phyloP scores from a whole-genome alignment of 2,113 vertebrate species.

The Phyllopteryx taeniolatus region DNA sequence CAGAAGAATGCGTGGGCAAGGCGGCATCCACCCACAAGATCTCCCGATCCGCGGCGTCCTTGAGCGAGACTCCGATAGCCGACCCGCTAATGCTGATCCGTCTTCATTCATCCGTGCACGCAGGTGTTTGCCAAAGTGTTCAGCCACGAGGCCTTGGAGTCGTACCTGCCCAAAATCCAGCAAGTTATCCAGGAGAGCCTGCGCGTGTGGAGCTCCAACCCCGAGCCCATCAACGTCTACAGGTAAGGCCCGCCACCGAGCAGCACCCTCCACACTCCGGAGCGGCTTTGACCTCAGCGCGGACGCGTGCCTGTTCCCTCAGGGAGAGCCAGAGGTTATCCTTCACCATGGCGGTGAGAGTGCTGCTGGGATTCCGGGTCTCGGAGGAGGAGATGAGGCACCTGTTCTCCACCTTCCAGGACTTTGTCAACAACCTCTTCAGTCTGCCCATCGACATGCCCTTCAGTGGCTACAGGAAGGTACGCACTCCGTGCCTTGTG shows the following conservation, averaged over 20 bases:
- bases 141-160: slow-evolving; percentile 93
- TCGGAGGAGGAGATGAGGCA: slow-evolving; percentile 86
- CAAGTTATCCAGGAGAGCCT: slow-evolving; percentile 94
- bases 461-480: slow-evolving; percentile 93
- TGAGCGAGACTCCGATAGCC: too few relatives aligned
- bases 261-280: neutral
- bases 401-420: slow-evolving; percentile 91
- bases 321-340: slow-evolving; percentile 91
- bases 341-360: slow-evolving; percentile 93
- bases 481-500: slow-evolving; percentile 45
- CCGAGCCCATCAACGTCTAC: slow-evolving; percentile 92
- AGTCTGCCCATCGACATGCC: slow-evolving; percentile 93
- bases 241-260: slow-evolving; percentile 34
- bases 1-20: too few relatives aligned
- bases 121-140: slow-evolving; percentile 97
- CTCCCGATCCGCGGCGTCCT: neutral
- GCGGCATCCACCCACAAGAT: too few relatives aligned
- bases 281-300: neutral
- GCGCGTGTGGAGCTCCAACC: slow-evolving; percentile 89
- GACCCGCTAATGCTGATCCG: neutral
- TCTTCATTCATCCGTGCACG: neutral
- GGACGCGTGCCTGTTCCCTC: neutral
- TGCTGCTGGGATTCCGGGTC: slow-evolving; percentile 91
- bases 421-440: slow-evolving; percentile 97
- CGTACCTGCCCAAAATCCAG: slow-evolving; percentile 95